Base-by-base conservation (phyloP, 2,113 vertebrate genomes). In the Lucifuga dentata region DNA sequence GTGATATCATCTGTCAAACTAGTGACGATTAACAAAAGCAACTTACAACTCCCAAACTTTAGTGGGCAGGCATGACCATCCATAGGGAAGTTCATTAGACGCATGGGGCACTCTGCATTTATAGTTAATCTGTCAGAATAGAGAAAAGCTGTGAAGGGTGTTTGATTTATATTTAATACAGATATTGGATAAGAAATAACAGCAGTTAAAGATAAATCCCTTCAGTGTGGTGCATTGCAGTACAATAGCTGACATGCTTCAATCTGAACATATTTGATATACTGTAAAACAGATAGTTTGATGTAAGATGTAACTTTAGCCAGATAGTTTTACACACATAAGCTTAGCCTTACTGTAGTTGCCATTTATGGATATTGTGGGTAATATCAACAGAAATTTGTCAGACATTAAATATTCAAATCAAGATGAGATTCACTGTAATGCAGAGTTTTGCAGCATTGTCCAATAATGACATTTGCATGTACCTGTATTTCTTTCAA, bases 21-120 rank as follows among this genome's bases (percentile, higher is more conserved):
- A 39, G 66, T 8, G 33, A 59, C 57, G 72, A 21, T 38, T 49
- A 64, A 64, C n/a, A 65, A 29, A 43, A 85, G 59, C 17, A 57
- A 93, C 93, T 91, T 86, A 94, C 93, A 94, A 77, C 93, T 94
- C 43, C 93, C 93, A 75, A 94, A 94, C 82, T 94, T 94, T 67
- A 94, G 91, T 3, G 93, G 93, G 83, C 93, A 94, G 21, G 93
- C 90, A 32, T 94, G 93, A 32, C 93, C 93, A 5, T 94, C 93
- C 93, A 94, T 94, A 6, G 93, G 93, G 68, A 94, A 94, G 88
- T 94, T 94, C 68, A 94, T 93, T 56, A 94, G 87, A n/a, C 92
- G 90, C 93, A 94, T 94, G 11, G 93, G 93, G 39, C 93, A 94
- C 73, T 94, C 93, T 0, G 93, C 93, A 76, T 94, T 94, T 80